Percentiles rank a stretch among this genome's conserved stretches.
Conservation (phyloP, 2,113 vertebrate species). For the Ia io region DNA sequence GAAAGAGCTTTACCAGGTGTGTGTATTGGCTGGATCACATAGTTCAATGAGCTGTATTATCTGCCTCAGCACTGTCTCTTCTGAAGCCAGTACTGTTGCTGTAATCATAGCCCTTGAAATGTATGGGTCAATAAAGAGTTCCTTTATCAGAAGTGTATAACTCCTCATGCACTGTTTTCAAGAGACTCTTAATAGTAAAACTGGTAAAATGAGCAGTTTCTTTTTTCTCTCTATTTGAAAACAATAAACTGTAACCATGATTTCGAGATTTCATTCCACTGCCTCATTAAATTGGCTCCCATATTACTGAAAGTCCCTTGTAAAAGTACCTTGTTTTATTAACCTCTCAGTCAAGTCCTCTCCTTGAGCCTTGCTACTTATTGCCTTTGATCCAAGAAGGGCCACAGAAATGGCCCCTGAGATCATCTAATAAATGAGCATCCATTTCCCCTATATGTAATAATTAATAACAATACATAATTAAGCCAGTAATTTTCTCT, state of each 20-base stretch:
- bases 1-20: conserved; percentile 6
- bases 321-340: conserved; percentile 27
- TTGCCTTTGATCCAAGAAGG: neutral
- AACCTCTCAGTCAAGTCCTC: neutral
- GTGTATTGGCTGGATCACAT: neutral
- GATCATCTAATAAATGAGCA: conserved; percentile 33
- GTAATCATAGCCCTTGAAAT: conserved; percentile 52
- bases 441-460: neutral
- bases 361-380: neutral
- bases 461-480: conserved; percentile 9
- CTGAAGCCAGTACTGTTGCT: neutral
- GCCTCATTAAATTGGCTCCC: neutral
- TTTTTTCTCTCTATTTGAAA: conserved; percentile 43
- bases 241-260: neutral
- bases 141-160: conserved; percentile 17
- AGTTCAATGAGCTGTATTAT: conserved; percentile 16
- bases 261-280: conserved; percentile 28
- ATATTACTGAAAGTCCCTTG: neutral
- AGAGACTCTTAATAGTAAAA: conserved; percentile 1
- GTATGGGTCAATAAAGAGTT: conserved; percentile 24
- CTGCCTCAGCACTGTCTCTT: neutral
- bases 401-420: neutral
- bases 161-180: conserved; percentile 14
- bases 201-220: neutral
- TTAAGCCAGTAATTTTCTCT: conserved; percentile 23